Percentiles rank a stretch among this genome's conserved stretches.
Evolutionary conservation across 92 coral and sea anemone species (phyloP).

Genomic region (Zoanthus gigantus): DNA sequence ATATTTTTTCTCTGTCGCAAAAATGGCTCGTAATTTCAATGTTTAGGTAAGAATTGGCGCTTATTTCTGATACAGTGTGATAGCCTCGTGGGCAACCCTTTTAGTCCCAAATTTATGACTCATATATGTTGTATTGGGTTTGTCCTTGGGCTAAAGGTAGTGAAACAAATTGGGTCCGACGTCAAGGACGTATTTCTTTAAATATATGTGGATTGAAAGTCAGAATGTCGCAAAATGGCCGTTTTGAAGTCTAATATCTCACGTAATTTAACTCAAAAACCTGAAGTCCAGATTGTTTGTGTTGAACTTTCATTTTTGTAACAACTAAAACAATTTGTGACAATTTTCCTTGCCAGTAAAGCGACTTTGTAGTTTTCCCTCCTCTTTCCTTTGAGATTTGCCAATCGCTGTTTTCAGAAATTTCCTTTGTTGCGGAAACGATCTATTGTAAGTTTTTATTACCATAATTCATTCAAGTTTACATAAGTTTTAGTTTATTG

Average conservation of each 20-base stretch:
- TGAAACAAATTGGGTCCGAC: neutral
- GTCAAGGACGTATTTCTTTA: conserved; percentile 3
- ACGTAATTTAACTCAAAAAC: neutral
- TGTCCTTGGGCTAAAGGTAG: conserved; percentile 1
- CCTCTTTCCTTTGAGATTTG: no score
- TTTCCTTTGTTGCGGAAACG: no score
- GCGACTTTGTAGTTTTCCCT: no score
- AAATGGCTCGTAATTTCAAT: neutral
- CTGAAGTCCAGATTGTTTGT: conserved; percentile 1
- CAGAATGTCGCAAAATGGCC: neutral
- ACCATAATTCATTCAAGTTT: no score
- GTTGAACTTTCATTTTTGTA: conserved; percentile 12
- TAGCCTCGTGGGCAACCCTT: conserved; percentile 2
- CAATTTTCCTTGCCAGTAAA: no score
- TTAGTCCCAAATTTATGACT: neutral
- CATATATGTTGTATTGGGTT: neutral
- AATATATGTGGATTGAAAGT: neutral
- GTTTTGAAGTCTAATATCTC: conserved; percentile 8
- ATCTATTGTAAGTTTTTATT: no score
- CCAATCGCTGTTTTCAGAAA: no score
- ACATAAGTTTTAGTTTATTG: no score
- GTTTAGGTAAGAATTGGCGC: neutral
- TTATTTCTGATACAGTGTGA: neutral
- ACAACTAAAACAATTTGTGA: neutral
- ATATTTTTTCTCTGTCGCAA: no score